Conservation (phyloP, 2,113 vertebrate species). For the Lepisosteus oculatus region DNA sequence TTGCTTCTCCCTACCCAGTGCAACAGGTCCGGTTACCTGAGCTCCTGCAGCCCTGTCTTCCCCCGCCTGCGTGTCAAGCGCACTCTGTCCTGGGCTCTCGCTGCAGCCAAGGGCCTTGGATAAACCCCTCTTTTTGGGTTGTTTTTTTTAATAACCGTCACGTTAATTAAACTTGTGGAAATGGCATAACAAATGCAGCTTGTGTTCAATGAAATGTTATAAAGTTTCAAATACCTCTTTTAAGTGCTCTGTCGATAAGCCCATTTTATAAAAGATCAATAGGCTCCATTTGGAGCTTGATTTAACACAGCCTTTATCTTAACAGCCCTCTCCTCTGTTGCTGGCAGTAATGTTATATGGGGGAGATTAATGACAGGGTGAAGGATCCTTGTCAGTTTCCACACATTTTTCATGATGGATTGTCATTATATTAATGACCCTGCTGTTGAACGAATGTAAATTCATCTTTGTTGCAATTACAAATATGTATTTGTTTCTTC, state of each 20-base stretch:
- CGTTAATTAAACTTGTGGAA: slow-evolving; percentile 24
- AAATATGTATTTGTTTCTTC: slow-evolving; percentile 58
- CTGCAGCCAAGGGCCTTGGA: too few species aligned
- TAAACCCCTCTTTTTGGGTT: too few species aligned
- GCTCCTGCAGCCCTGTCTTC: too few species aligned
- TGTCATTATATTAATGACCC: slow-evolving; percentile 59
- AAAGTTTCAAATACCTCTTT: slow-evolving; percentile 52
- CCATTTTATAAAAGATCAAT: slow-evolving; percentile 59
- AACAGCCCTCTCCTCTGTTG: slow-evolving; percentile 46
- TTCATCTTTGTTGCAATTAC: slow-evolving; percentile 50
- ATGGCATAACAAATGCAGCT: slow-evolving; percentile 21
- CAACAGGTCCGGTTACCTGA: too few species aligned
- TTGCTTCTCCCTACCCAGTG: too few species aligned
- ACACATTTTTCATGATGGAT: slow-evolving; percentile 52
- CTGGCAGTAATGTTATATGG: slow-evolving; percentile 42
- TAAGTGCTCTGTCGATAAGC: slow-evolving; percentile 65
- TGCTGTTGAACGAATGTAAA: slow-evolving; percentile 46
- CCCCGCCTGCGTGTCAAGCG: too few species aligned
- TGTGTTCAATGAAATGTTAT: slow-evolving; percentile 34
- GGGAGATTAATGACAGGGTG: slow-evolving; percentile 58
- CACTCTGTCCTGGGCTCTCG: too few species aligned
- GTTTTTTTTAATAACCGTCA: neutral
- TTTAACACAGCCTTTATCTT: slow-evolving; percentile 60
- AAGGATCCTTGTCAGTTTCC: slow-evolving; percentile 43
- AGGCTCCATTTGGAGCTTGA: slow-evolving; percentile 48